Percentiles rank a stretch among this genome's conserved stretches.
Evolutionary conservation across 2,888 invertebrate genomes (phyloP).

Genomic region (Rugalucina vietnamica): DNA sequence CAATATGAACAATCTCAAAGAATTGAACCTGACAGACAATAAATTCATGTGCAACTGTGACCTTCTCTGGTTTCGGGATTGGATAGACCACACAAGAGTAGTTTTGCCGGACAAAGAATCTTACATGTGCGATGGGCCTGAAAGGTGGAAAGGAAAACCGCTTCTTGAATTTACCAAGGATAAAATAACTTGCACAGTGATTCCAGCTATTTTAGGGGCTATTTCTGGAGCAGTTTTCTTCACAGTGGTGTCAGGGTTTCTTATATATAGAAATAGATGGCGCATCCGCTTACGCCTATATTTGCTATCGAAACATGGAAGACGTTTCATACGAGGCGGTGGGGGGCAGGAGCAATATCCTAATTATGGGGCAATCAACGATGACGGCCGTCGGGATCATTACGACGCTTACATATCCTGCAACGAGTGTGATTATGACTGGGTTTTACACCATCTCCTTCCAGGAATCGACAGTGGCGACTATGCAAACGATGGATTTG

Average conservation of each 20-base stretch:
- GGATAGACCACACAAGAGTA: constrained; percentile 91
- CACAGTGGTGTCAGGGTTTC: constrained; percentile 18
- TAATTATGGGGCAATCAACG: constrained; percentile 44
- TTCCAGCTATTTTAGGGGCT: constrained; percentile 40
- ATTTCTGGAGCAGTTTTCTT: constrained; percentile 37
- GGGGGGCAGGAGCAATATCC: constrained; percentile 28
- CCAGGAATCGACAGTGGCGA: constrained; percentile 64
- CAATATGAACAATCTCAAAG: constrained; percentile 89
- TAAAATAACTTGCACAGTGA: constrained; percentile 65
- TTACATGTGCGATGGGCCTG: constrained; percentile 68
- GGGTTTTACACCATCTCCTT: constrained; percentile 66
- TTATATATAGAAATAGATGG: constrained; percentile 62
- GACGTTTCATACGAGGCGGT: background rate
- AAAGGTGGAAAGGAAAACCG: constrained; percentile 61
- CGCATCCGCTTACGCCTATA: constrained; percentile 32
- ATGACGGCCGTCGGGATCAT: background rate
- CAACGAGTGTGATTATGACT: constrained; percentile 62
- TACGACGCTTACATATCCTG: constrained; percentile 64
- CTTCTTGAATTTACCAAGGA: constrained; percentile 64
- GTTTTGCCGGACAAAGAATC: constrained; percentile 35
- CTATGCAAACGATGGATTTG: constrained; percentile 46
- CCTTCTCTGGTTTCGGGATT: constrained; percentile 95
- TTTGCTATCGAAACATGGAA: constrained; percentile 33
- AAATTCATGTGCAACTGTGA: constrained; percentile 95
- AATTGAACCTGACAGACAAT: constrained; percentile 90